Evolutionary conservation across 2,797 vertebrate genomes (phyloP).

Genomic region (Dipus sagitta): DNA sequence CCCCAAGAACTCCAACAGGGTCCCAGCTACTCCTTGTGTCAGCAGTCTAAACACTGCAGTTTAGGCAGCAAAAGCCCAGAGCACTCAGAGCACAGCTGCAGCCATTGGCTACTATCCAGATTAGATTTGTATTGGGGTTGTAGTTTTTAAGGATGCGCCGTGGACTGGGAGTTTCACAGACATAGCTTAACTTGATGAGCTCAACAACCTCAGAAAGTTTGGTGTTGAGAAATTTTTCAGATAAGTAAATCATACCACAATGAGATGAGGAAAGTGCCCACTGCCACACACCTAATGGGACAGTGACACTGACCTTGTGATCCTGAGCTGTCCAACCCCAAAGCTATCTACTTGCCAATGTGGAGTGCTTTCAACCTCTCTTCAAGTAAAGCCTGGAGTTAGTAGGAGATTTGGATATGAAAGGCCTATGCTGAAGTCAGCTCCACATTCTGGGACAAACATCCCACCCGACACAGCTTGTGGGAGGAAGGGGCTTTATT

Average conservation of each 20-base stretch:
- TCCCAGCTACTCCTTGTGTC: background rate
- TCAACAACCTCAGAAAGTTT: background rate
- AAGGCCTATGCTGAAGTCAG: background rate
- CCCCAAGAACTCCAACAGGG: background rate
- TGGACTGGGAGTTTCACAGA: background rate
- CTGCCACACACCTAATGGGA: background rate
- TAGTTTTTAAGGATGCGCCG: background rate
- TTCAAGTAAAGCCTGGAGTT: background rate
- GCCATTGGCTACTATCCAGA: background rate
- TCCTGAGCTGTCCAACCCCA: background rate
- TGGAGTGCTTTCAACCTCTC: background rate
- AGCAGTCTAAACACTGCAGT: background rate
- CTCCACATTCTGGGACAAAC: no score
- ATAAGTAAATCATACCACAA: background rate
- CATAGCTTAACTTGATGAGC: conserved; percentile 17
- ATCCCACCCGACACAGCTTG: no score
- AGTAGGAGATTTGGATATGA: background rate
- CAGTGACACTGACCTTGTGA: background rate
- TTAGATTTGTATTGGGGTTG: background rate
- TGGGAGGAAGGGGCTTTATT: no score
- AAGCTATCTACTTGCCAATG: background rate
- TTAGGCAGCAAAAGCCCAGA: background rate
- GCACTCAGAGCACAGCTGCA: background rate
- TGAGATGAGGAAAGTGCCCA: background rate
- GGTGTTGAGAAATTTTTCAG: background rate